Evolutionary conservation across 2,113 vertebrate species (phyloP), one percentile per base, ranked within the genome.

Genomic region (Tilapia sparmanii): DNA sequence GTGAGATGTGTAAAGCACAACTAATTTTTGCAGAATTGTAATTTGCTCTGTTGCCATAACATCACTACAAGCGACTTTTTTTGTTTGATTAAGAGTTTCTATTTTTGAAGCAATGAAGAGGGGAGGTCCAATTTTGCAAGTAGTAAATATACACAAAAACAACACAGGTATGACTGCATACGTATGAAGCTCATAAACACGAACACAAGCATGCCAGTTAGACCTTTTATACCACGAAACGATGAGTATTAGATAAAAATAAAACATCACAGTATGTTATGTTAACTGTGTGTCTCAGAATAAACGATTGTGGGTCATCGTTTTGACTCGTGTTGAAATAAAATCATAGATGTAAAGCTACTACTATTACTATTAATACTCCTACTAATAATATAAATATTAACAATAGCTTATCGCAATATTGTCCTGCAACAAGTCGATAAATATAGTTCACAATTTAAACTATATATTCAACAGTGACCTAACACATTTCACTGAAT

Each of bases 371-470:
- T 38, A 13, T 61, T 66, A 2, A 38, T n/a, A 66, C 1, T 66
- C 29, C 61, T 66, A 7, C 6, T 35, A 38, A n/a, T 38, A 66
- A 66, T 38, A 1, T n/a, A n/a, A 1, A 2, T 33, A 33, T 33
- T 63, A 63, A 63, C 0, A 33, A 33, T 0, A 19, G 29, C 61
- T n/a, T 66, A 66, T 2, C 19, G 0, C 33, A n/a, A 12, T 22
- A 66, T 35, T 66, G 61, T n/a, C 10, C 33, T 38, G 18, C 19
- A n/a, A 66, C 0, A 66, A n/a, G 6, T 66, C 4, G 10, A 63
- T 33, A 63, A 33, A 63, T 31, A 35, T 63, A 63, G 9, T 35
- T n/a, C 31, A 7, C 18, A 63, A 35, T 61, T 6, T 19, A 63
- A 63, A 63, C 0, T 19, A 35, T 33, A 35, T 63, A 63, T 63